phyloP scores from a whole-genome alignment of 2,797 vertebrate genomes.

The Fistularia commersonii region DNA sequence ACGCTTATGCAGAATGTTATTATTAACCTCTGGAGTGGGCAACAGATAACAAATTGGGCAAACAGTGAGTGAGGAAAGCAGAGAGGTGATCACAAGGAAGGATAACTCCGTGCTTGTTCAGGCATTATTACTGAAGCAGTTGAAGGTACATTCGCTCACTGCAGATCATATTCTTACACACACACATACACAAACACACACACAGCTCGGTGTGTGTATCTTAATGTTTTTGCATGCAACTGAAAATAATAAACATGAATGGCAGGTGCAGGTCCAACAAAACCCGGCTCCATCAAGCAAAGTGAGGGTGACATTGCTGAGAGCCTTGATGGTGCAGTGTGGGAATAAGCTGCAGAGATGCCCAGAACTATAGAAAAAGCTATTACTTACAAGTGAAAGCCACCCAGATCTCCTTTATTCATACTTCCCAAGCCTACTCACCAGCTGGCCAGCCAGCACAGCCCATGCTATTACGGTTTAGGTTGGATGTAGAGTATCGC shows the following conservation, averaged over 20 bases:
- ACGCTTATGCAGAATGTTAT: too few relatives aligned
- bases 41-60: too few relatives aligned
- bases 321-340: conserved; percentile 26
- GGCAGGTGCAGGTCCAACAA: conserved; percentile 2
- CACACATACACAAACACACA: background rate
- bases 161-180: background rate
- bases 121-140: too few relatives aligned
- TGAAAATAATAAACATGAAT: conserved; percentile 1
- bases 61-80: too few relatives aligned
- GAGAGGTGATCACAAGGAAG: too few relatives aligned
- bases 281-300: conserved; percentile 14
- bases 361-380: conserved; percentile 56
- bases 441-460: conserved; percentile 14
- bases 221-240: background rate
- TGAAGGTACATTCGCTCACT: too few relatives aligned
- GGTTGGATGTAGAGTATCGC: conserved; percentile 20
- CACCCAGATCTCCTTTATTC: conserved; percentile 41
- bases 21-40: too few relatives aligned
- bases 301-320: conserved; percentile 29
- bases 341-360: conserved; percentile 44
- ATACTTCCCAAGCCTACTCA: conserved; percentile 6
- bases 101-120: too few relatives aligned
- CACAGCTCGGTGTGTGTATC: conserved; percentile 1
- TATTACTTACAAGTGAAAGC: conserved; percentile 67
- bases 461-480: conserved; percentile 21